phyloP scores from a whole-genome alignment of 2,113 vertebrate genomes.

The Macquaria australasica region DNA sequence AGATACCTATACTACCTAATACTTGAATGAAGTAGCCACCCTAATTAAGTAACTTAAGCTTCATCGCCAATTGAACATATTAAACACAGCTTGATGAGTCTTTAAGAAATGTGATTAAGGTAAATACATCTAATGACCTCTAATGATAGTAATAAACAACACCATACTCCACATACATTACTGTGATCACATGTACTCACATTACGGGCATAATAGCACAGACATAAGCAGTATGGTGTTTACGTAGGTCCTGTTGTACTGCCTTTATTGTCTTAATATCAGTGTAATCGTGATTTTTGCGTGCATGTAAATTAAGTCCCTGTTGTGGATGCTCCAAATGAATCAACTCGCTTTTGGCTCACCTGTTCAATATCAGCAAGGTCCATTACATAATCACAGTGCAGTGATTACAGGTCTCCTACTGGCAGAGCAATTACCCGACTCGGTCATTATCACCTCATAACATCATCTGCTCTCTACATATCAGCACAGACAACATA shows the following conservation, averaged over 20 bases:
- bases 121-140: neutral
- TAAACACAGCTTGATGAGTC: neutral
- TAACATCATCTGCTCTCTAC: constrained; percentile 70
- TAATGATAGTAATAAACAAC: neutral
- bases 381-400: constrained; percentile 70
- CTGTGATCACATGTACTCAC: neutral
- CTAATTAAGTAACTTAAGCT: neutral
- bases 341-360: constrained; percentile 50
- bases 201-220: constrained; percentile 12
- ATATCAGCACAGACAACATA: constrained; percentile 65
- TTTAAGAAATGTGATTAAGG: neutral
- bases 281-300: constrained; percentile 30
- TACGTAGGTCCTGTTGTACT: constrained; percentile 12
- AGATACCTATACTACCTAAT: neutral
- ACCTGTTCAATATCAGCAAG: constrained; percentile 71
- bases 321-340: constrained; percentile 52
- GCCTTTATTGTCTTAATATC: constrained; percentile 37
- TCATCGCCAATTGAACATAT: neutral
- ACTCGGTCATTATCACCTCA: constrained; percentile 77
- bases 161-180: neutral
- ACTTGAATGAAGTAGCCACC: neutral
- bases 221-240: constrained; percentile 22
- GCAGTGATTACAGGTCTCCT: constrained; percentile 71
- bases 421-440: constrained; percentile 71
- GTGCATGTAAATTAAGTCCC: constrained; percentile 45